A percentile compares a stretch with the other conserved stretches of the same genome.
phyloP scores from a whole-genome alignment of 2,888 invertebrate genomes.

The Apomyelois bistriatella region DNA sequence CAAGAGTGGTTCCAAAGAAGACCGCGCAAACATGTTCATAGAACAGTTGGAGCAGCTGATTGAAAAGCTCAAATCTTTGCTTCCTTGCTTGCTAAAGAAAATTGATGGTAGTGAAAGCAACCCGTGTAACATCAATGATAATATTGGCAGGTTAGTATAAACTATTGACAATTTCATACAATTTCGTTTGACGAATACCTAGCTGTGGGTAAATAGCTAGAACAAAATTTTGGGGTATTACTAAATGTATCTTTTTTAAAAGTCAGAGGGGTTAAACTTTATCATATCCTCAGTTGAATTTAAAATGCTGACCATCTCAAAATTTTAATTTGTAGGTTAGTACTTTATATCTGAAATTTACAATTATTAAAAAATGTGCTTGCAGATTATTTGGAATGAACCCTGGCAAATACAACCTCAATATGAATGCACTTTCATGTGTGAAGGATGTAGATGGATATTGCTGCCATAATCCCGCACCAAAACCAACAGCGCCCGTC shows the following conservation, averaged over 20 bases:
- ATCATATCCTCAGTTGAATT: no score
- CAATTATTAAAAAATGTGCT: not conserved
- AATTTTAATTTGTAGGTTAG: no score
- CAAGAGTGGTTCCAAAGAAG: constrained; percentile 48
- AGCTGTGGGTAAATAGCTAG: no score
- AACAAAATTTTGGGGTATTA: no score
- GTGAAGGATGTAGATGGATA: constrained; percentile 60
- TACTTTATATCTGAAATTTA: no score
- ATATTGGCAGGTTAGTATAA: constrained; percentile 51
- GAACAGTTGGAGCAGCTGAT: constrained; percentile 63
- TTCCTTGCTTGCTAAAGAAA: constrained; percentile 58
- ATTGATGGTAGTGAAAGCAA: constrained; percentile 39
- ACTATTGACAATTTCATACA: not conserved
- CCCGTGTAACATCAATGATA: constrained; percentile 56
- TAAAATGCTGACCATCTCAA: no score
- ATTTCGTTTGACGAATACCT: not conserved
- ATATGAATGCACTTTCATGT: constrained; percentile 61
- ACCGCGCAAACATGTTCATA: constrained; percentile 56
- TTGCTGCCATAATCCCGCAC: constrained; percentile 56
- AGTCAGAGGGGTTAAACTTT: no score
- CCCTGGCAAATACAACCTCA: constrained; percentile 62
- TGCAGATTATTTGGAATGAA: constrained; percentile 62
- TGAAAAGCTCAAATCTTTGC: constrained; percentile 51
- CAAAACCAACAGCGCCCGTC: constrained; percentile 16
- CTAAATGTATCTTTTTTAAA: no score